These are phyloP conservation scores for Leptoclinus maculatus DNA, from an alignment of 2,797 vertebrate species.

Conservation along the genomic window DNA sequence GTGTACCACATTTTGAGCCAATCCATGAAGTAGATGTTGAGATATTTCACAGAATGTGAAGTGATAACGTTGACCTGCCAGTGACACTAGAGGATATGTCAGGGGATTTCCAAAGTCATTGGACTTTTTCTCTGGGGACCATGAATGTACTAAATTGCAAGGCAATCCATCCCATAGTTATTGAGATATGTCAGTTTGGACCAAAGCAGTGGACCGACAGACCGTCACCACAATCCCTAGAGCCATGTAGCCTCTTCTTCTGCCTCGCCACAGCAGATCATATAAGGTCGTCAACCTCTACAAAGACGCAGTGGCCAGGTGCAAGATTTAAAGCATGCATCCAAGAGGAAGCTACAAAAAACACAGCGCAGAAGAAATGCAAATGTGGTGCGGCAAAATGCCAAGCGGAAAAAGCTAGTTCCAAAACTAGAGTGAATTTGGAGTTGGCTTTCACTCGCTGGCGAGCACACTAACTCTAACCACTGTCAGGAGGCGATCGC, in stretches of 20 bases:
- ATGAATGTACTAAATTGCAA: neutral
- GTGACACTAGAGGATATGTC: neutral
- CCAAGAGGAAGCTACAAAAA: neutral
- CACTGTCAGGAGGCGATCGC: neutral
- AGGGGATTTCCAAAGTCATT: neutral
- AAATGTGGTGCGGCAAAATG: neutral
- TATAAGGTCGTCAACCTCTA: neutral
- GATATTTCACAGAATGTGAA: neutral
- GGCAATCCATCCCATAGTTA: neutral
- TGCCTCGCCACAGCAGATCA: too few relatives aligned
- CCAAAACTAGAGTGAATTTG: neutral
- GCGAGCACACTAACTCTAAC: neutral
- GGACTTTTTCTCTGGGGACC: neutral
- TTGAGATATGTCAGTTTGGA: neutral
- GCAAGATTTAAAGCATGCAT: neutral
- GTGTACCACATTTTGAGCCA: neutral
- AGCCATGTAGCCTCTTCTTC: neutral
- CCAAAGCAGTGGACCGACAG: neutral
- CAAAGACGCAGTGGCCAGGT: neutral
- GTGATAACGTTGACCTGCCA: neutral
- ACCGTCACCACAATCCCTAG: neutral
- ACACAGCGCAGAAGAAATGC: neutral
- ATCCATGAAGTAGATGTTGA: neutral
- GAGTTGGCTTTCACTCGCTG: too few relatives aligned
- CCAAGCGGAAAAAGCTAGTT: neutral